These are phyloP conservation scores for Ligdia adustata DNA, from an alignment of 2,888 invertebrate species.

Conservation along the genomic window DNA sequence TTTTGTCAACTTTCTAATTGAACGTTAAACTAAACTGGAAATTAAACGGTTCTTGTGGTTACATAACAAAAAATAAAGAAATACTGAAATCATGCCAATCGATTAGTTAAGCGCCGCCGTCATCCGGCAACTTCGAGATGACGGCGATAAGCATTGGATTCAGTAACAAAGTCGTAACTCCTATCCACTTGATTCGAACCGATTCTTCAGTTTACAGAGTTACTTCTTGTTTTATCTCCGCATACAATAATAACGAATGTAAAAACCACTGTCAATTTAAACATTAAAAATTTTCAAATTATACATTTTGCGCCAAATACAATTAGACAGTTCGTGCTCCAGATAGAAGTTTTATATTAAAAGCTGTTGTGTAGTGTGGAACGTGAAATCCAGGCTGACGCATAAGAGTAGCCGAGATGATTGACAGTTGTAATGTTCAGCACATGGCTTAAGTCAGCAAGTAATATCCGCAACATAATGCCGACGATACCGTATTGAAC, in stretches of 20 bases:
- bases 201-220: not conserved
- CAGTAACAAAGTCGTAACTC: constrained; percentile 1
- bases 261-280: no score
- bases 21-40: constrained; percentile 16
- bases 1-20: constrained; percentile 23
- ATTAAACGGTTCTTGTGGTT: constrained; percentile 20
- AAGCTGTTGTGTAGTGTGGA: no score
- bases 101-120: constrained; percentile 21
- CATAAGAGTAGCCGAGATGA: constrained; percentile 12
- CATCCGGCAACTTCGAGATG: constrained; percentile 13
- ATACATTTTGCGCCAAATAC: no score
- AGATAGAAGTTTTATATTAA: no score
- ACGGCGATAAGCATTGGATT: constrained; percentile 10
- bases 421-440: constrained; percentile 18
- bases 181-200: no score
- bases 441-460: constrained; percentile 24
- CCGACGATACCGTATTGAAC: constrained; percentile 8
- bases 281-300: no score
- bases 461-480: constrained; percentile 54
- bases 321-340: no score
- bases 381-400: constrained; percentile 1
- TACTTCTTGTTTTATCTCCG: not conserved
- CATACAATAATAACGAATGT: no score
- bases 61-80: constrained; percentile 27
- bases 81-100: constrained; percentile 27